Evolutionary conservation across 35 echinoderm and acorn worm genomes (phyloP).

Genomic region (Amphiura filiformis): DNA sequence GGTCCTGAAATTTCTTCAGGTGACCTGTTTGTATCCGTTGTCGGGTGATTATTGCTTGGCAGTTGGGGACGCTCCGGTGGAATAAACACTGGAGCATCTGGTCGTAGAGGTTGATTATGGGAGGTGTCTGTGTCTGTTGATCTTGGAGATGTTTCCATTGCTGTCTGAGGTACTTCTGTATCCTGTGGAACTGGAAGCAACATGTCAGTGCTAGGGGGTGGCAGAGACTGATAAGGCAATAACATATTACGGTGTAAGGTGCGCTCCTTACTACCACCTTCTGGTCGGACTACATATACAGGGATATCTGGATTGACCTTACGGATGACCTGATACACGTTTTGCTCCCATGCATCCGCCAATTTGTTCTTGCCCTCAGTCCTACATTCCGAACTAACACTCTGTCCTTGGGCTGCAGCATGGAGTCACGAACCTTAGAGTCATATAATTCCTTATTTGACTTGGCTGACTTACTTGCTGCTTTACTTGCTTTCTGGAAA

Average conservation of each 20-base stretch:
- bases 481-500: conserved; percentile 15
- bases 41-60: too few species aligned
- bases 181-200: too few species aligned
- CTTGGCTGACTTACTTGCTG: not conserved
- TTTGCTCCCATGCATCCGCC: conserved; percentile 26
- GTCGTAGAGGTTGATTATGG: too few species aligned
- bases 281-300: conserved; percentile 48
- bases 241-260: not conserved
- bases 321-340: conserved; percentile 29
- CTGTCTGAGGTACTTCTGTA: too few species aligned
- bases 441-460: conserved; percentile 54
- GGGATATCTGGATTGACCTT: conserved; percentile 25
- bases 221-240: too few species aligned
- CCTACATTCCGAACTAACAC: conserved; percentile 50
- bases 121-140: too few species aligned
- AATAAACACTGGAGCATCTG: too few species aligned
- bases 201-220: too few species aligned
- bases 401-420: conserved; percentile 18
- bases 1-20: too few species aligned
- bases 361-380: conserved; percentile 24
- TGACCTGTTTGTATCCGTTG: too few species aligned
- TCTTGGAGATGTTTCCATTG: too few species aligned
- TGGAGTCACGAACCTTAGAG: not conserved
- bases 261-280: not conserved
- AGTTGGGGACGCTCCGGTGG: too few species aligned